Evolutionary conservation across 2,113 vertebrate genomes (phyloP).

Genomic region (Eolophus roseicapilla): DNA sequence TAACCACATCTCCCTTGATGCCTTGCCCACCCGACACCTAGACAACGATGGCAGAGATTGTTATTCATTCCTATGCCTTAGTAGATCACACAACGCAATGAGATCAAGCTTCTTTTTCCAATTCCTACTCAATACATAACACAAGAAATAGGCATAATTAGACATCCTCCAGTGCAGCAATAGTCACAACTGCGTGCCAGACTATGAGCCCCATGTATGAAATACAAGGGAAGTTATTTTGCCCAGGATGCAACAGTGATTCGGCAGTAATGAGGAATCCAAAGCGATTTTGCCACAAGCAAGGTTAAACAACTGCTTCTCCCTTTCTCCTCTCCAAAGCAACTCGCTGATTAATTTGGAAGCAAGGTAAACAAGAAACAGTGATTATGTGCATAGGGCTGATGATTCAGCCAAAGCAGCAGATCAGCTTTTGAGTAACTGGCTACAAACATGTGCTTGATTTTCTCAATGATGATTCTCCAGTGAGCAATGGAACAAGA

Average conservation of each 20-base stretch:
- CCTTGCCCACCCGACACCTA: not conserved
- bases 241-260: not conserved
- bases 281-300: constrained; percentile 17
- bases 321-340: constrained; percentile 1
- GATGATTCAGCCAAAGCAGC: constrained; percentile 54
- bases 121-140: not conserved
- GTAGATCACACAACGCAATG: not conserved
- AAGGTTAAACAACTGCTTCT: constrained; percentile 34
- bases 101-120: not conserved
- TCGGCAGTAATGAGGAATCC: not conserved
- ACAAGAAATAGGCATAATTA: not conserved
- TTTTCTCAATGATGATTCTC: constrained; percentile 20
- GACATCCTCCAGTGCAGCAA: not conserved
- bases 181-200: not conserved
- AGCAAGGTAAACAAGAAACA: constrained; percentile 64
- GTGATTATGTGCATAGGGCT: constrained; percentile 39
- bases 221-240: not conserved
- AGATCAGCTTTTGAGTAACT: constrained; percentile 35
- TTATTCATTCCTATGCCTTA: not conserved
- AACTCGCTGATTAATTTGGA: constrained; percentile 30
- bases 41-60: not conserved
- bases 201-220: not conserved
- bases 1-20: not conserved
- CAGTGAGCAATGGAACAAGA: not conserved
- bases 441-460: constrained; percentile 26